phyloP scores from a whole-genome alignment of 1,140 invertebrate species.

The Listronotus bonariensis region DNA sequence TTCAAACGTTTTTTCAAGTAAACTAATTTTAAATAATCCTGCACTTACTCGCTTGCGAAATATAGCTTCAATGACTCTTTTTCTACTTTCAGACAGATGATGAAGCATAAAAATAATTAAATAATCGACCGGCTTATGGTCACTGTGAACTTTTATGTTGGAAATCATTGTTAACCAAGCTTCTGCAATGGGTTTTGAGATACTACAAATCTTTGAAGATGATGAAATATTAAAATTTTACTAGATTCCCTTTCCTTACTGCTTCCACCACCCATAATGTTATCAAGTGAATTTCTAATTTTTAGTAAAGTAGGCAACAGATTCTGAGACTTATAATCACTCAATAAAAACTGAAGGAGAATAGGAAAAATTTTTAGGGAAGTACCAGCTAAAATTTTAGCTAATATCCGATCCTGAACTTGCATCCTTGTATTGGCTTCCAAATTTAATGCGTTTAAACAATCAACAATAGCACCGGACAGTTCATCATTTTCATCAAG shows the following conservation, averaged over 20 bases:
- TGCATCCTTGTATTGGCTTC: constrained; percentile 34
- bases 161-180: constrained; percentile 46
- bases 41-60: constrained; percentile 55
- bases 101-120: constrained; percentile 56
- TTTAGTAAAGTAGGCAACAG: constrained; percentile 36
- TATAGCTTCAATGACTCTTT: constrained; percentile 54
- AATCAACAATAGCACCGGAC: constrained; percentile 48
- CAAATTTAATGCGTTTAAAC: constrained; percentile 49
- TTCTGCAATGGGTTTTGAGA: constrained; percentile 42
- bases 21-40: constrained; percentile 53
- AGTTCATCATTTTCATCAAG: constrained; percentile 46
- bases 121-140: constrained; percentile 56
- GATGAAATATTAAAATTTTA: constrained; percentile 46
- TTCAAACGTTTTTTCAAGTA: constrained; percentile 52
- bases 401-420: constrained; percentile 46
- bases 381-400: constrained; percentile 34
- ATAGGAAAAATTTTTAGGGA: constrained; percentile 47
- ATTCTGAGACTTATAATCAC: constrained; percentile 35
- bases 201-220: constrained; percentile 36
- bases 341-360: constrained; percentile 48
- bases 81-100: constrained; percentile 52
- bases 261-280: constrained; percentile 33
- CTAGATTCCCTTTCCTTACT: constrained; percentile 38
- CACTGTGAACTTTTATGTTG: constrained; percentile 34
- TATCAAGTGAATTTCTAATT: constrained; percentile 45